Evolutionary conservation across 2,113 vertebrate species (phyloP).

Genomic region (Oncorhynchus gorbuscha): DNA sequence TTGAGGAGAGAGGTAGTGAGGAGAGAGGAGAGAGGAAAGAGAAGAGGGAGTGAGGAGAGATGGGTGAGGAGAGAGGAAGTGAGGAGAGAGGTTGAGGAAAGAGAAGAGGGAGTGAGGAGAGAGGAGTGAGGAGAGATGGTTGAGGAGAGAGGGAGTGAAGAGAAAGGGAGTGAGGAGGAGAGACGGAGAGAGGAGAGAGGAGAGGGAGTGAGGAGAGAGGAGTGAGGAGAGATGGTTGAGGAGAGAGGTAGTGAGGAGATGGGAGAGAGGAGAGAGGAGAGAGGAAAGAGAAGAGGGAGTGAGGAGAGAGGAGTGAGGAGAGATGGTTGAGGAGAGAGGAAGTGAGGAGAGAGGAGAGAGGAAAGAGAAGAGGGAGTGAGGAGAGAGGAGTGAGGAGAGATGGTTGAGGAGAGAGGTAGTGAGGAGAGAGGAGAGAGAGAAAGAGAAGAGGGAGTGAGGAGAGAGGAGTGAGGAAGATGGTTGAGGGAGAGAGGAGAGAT

Average conservation of each 20-base stretch:
- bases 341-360: background rate
- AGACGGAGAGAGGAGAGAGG: background rate
- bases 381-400: too few species aligned
- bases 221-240: conserved; percentile 10
- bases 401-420: too few species aligned
- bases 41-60: background rate
- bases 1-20: too few species aligned
- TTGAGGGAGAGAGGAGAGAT: background rate
- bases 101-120: too few species aligned
- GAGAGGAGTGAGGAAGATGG: too few species aligned
- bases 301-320: background rate
- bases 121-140: too few species aligned
- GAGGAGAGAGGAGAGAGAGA: conserved; percentile 13
- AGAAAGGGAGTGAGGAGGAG: too few species aligned
- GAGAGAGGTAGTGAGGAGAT: conserved; percentile 38
- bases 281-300: too few species aligned
- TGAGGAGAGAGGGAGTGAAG: too few species aligned
- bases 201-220: conserved; percentile 42
- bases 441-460: too few species aligned
- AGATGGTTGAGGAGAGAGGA: background rate
- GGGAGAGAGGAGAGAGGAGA: background rate
- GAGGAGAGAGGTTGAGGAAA: too few species aligned
- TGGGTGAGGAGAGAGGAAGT: background rate
- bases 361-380: background rate
- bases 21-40: background rate